Conservation (phyloP, 2,888 invertebrate species). For the Tolmerus cingulatus region DNA sequence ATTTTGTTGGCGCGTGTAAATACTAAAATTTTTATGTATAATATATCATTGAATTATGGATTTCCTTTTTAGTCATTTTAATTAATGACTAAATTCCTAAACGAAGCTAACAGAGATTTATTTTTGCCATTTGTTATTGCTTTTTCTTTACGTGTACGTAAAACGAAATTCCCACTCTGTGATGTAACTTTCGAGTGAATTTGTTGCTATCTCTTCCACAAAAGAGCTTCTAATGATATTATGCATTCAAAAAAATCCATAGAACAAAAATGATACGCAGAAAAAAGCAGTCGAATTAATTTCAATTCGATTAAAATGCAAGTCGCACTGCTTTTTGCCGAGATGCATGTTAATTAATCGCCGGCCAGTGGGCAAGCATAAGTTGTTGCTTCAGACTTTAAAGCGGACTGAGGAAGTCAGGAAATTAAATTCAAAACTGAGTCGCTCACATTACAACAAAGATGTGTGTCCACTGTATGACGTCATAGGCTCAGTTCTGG, state of each 20-base stretch:
- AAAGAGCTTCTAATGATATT: background rate
- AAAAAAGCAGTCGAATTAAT: background rate
- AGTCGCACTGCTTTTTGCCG: background rate
- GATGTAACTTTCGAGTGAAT: background rate
- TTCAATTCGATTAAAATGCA: background rate
- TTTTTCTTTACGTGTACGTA: background rate
- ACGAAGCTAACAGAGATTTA: no score
- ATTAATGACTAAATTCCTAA: no score
- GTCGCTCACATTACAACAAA: background rate
- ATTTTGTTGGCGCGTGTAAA: no score
- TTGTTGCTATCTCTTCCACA: background rate
- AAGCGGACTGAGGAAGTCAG: background rate
- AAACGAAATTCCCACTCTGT: background rate
- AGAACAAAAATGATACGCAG: background rate
- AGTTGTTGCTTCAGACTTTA: background rate
- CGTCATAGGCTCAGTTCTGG: background rate
- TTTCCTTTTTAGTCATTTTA: no score
- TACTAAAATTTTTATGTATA: no score
- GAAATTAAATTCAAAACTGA: background rate
- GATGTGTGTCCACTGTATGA: background rate
- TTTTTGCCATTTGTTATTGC: background rate
- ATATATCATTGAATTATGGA: no score
- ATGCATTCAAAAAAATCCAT: background rate
- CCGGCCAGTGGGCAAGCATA: background rate
- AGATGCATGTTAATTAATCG: background rate